A percentile compares a stretch with the other conserved stretches of the same genome.
phyloP scores from a whole-genome alignment of 2,888 invertebrate species.

The Dryadula phaetusa region DNA sequence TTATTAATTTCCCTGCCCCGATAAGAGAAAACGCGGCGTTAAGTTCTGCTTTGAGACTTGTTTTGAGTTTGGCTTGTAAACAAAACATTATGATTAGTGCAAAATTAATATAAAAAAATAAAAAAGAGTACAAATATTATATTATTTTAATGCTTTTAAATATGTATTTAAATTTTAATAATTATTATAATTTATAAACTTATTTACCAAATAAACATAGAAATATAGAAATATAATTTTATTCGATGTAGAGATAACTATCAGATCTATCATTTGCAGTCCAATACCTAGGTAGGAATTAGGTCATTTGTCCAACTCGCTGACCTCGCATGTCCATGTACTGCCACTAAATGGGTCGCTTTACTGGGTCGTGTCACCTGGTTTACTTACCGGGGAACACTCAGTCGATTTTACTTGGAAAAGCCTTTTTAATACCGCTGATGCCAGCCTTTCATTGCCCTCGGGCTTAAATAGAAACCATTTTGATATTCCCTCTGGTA shows the following conservation, averaged over 20 bases:
- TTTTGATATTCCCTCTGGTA: slow-evolving; percentile 29
- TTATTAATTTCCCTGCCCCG: too few relatives aligned
- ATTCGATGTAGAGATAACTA: neutral
- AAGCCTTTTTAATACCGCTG: slow-evolving; percentile 32
- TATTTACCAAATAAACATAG: too few relatives aligned
- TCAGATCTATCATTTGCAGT: neutral
- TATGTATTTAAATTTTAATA: too few relatives aligned
- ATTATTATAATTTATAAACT: too few relatives aligned
- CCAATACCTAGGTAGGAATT: slow-evolving; percentile 29
- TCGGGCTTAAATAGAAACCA: slow-evolving; percentile 26
- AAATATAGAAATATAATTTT: neutral
- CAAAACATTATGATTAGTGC: too few relatives aligned
- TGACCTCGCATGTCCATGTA: slow-evolving; percentile 35
- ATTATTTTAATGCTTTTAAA: too few relatives aligned
- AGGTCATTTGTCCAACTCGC: slow-evolving; percentile 33
- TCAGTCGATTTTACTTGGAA: slow-evolving; percentile 35
- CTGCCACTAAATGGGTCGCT: slow-evolving; percentile 40
- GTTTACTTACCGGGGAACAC: slow-evolving; percentile 29
- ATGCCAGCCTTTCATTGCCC: slow-evolving; percentile 23
- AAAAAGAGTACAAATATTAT: too few relatives aligned
- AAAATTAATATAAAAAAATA: too few relatives aligned
- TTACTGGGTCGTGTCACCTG: slow-evolving; percentile 43
- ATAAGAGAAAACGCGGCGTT: too few relatives aligned
- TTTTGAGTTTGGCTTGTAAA: too few relatives aligned
- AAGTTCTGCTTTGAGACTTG: too few relatives aligned